Conservation (phyloP, 2,113 vertebrate species). For the Dendrocopos noguchii region DNA sequence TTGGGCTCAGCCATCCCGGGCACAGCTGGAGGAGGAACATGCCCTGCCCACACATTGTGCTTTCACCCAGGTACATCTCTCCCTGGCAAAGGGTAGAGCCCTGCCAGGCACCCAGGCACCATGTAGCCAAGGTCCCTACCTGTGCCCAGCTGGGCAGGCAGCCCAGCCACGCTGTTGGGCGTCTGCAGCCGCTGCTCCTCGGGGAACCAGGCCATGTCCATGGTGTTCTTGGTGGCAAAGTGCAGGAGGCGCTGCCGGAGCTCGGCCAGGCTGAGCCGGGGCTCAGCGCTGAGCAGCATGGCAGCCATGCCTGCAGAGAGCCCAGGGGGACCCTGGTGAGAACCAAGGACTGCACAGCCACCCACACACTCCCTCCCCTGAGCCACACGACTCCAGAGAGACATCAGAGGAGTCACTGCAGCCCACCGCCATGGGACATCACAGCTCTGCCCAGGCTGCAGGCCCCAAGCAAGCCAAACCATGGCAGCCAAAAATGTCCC, state of each 20-base stretch:
- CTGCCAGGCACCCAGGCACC: rapidly evolving
- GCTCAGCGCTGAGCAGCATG: constrained; percentile 78
- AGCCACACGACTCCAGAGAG: background rate
- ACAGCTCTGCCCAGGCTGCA: background rate
- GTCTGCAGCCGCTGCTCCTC: constrained; percentile 79
- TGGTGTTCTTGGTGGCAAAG: constrained; percentile 74
- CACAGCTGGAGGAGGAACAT: too few species aligned
- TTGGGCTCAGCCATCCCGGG: rapidly evolving
- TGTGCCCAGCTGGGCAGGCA: constrained; percentile 51
- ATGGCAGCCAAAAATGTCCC: rapidly evolving
- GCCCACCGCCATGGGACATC: rapidly evolving
- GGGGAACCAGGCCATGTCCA: constrained; percentile 77
- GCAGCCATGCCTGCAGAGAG: constrained; percentile 78
- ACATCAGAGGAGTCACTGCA: background rate
- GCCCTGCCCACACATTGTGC: rapidly evolving
- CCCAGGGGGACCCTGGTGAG: background rate
- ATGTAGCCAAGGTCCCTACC: background rate
- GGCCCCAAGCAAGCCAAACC: rapidly evolving
- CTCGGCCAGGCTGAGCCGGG: constrained; percentile 71
- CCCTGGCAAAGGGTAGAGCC: rapidly evolving
- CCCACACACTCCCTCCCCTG: rapidly evolving
- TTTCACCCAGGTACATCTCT: rapidly evolving
- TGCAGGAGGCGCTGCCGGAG: constrained; percentile 82
- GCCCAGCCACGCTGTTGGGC: constrained; percentile 79
- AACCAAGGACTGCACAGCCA: background rate